Conservation (phyloP, 2,888 invertebrate genomes). For the Antheraea assamensis region DNA sequence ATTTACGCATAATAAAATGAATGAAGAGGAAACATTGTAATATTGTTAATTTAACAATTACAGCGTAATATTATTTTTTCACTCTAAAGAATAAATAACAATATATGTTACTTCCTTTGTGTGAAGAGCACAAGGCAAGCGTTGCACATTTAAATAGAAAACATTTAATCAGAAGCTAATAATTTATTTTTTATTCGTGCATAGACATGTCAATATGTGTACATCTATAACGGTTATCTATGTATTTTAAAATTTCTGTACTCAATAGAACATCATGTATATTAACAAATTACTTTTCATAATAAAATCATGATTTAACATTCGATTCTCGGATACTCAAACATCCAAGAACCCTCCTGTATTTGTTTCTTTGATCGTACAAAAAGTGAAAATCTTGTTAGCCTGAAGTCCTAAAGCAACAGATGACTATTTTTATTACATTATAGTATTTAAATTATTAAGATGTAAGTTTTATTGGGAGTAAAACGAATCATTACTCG, state of each 20-base stretch:
- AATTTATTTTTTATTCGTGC: too few species aligned
- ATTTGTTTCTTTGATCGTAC: background rate
- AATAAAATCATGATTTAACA: too few species aligned
- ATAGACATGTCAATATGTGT: too few species aligned
- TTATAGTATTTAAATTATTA: background rate
- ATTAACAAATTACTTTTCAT: too few species aligned
- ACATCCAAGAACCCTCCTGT: too few species aligned
- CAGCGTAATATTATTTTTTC: background rate
- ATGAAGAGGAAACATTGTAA: background rate
- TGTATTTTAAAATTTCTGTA: too few species aligned
- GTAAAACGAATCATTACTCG: background rate
- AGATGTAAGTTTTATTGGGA: background rate
- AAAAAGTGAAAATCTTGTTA: background rate
- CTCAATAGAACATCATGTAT: too few species aligned
- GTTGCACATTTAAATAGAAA: background rate
- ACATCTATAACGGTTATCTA: too few species aligned
- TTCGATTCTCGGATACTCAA: too few species aligned
- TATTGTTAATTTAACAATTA: background rate
- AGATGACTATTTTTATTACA: background rate
- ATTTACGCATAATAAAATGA: background rate
- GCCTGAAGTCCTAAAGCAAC: background rate
- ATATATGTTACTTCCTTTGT: background rate
- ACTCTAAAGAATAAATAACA: background rate
- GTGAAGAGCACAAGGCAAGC: background rate
- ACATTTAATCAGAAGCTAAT: too few species aligned